Evolutionary conservation across 2,797 vertebrate species (phyloP).

Genomic region (Lycodopsis pacificus): DNA sequence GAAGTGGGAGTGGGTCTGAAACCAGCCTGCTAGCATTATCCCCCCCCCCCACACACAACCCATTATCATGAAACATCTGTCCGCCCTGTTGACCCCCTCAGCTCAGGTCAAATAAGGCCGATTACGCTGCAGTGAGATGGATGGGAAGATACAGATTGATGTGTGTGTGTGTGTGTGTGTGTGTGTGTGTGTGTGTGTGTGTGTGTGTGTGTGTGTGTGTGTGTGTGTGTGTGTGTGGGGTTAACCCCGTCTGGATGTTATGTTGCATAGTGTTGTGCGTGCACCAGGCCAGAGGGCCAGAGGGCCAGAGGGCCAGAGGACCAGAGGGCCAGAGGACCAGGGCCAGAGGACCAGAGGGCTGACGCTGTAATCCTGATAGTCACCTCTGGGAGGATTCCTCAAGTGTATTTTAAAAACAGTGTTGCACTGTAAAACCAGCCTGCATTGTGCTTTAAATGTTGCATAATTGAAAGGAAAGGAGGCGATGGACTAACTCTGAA

Average conservation of each 20-base stretch:
- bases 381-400: slow-evolving; percentile 25
- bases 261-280: slow-evolving; percentile 44
- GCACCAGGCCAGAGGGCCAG: slow-evolving; percentile 37
- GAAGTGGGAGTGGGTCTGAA: slow-evolving; percentile 32
- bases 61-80: slow-evolving; percentile 76
- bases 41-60: slow-evolving; percentile 48
- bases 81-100: slow-evolving; percentile 62
- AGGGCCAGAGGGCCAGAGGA: too few species aligned
- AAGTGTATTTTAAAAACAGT: slow-evolving; percentile 3
- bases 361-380: slow-evolving; percentile 46
- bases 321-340: too few species aligned
- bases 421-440: neutral
- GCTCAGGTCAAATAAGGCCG: slow-evolving; percentile 69
- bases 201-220: neutral
- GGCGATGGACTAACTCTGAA: neutral
- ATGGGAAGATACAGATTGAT: slow-evolving; percentile 62
- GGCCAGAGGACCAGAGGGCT: slow-evolving; percentile 46
- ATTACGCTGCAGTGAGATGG: slow-evolving; percentile 62
- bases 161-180: slow-evolving; percentile 11
- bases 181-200: too few species aligned
- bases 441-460: neutral
- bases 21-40: slow-evolving; percentile 41
- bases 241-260: slow-evolving; percentile 50
- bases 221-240: neutral
- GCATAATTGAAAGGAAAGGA: too few species aligned